Evolutionary conservation across 2,797 vertebrate genomes (phyloP), one percentile per base, ranked within the genome.

Genomic region (Megaceryle alcyon): DNA sequence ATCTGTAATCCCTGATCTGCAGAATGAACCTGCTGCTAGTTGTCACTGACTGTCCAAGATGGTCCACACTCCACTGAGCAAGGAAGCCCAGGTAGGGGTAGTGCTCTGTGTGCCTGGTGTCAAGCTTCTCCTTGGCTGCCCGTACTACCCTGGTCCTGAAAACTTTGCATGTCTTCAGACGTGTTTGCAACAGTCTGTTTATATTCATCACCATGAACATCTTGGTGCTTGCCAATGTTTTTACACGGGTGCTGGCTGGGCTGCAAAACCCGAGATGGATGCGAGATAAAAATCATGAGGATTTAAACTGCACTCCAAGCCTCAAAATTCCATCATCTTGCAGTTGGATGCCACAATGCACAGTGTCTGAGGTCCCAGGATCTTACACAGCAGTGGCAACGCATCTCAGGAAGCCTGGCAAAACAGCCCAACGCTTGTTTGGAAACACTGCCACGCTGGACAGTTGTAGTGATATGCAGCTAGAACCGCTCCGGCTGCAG

Each of bases 181-280:
- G 29, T 44, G 71, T 78, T 92, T 89, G 84, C 75, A 89, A 92
- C 91, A 95, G 91, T 39, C 76, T 95, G 86, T 95, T 96, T 96
- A 75, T 56, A 86, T 78, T 93, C 76, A 56, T 76, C 82, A 69
- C 76, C 80, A 92, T 8, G 49, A 96, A 54, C 65, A 49, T 77
- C 68, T 77, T 1, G 0, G 23, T 28, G 64, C 78, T 82, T 78
- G 94, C 93, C 95, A 97, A 75, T 91, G 78, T 89, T 96, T 95
- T 92, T 56, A 71, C 86, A 93, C 81, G 88, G 88, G 91, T 56
- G 84, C 65, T 96, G 88, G 91, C 88, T 48, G 3, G 12, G n/a
- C 81, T 91, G 84, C 88, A 92, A 86, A 57, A 91, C 57, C 6
- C 14, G 12, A 91, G 88, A 95, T 87, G 37, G 88, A 92, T 63